Evolutionary conservation across 2,797 vertebrate genomes (phyloP).

Genomic region (Karalla daura): DNA sequence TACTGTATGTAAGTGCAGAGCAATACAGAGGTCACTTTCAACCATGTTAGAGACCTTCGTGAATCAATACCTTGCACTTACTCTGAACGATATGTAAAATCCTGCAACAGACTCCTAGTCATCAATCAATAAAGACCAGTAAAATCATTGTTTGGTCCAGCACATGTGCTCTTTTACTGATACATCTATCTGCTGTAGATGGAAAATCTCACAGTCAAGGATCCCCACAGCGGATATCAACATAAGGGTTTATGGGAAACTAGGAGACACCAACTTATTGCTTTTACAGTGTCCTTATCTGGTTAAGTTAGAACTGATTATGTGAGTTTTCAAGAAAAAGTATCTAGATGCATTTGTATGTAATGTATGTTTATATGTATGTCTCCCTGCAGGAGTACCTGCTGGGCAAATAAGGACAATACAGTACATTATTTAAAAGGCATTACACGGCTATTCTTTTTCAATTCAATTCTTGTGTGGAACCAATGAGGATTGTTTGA

Average conservation of each 20-base stretch:
- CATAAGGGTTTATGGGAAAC: not conserved
- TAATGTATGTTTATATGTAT: no score
- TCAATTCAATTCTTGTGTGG: no score
- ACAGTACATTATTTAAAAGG: no score
- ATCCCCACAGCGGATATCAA: not conserved
- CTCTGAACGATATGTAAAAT: conserved; percentile 45
- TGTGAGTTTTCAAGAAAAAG: no score
- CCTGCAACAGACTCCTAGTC: conserved; percentile 26
- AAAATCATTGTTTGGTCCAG: not conserved
- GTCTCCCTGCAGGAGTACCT: no score
- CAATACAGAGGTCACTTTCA: conserved; percentile 23
- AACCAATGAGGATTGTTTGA: no score
- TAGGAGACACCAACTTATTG: not conserved
- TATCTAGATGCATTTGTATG: no score
- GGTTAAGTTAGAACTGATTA: no score
- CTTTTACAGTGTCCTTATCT: not conserved
- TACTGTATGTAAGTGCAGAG: conserved; percentile 19
- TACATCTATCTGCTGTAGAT: not conserved
- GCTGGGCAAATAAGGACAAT: no score
- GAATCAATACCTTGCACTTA: conserved; percentile 54
- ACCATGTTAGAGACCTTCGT: conserved; percentile 4
- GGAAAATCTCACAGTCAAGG: not conserved
- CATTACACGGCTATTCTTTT: no score
- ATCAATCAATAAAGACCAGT: conserved; percentile 31
- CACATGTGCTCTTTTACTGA: not conserved